phyloP scores from a whole-genome alignment of 2,113 vertebrate species.

The Scytalopus superciliaris region DNA sequence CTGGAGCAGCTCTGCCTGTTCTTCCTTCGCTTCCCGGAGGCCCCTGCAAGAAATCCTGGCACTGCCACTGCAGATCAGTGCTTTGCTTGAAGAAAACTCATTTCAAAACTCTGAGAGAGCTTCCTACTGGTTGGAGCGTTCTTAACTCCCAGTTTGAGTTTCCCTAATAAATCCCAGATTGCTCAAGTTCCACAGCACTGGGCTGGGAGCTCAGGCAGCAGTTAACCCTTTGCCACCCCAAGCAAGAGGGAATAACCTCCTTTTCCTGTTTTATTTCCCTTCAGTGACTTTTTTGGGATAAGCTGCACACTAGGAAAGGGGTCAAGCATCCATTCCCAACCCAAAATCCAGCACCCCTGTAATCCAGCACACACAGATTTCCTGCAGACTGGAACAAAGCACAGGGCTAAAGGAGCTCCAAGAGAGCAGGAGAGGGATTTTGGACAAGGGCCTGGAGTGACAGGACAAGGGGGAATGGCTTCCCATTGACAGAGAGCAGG shows the following conservation, averaged over 20 bases:
- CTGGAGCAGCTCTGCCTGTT: not conserved
- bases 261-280: not conserved
- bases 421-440: not conserved
- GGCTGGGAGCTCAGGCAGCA: not conserved
- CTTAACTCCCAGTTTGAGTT: not conserved
- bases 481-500: not conserved
- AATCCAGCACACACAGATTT: too few relatives aligned
- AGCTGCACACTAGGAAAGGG: not conserved
- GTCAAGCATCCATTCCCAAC: not conserved
- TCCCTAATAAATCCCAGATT: constrained; percentile 27
- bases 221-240: not conserved
- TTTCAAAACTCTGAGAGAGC: not conserved
- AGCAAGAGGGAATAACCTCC: not conserved
- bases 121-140: not conserved
- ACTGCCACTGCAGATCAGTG: not conserved
- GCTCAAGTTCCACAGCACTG: not conserved
- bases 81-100: not conserved
- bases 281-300: not conserved
- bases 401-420: not conserved
- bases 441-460: not conserved
- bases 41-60: constrained; percentile 15
- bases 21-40: not conserved
- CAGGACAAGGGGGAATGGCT: not conserved
- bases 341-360: not conserved
- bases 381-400: not conserved